Percentiles rank a stretch among this genome's conserved stretches.
phyloP scores from a whole-genome alignment of 2,888 invertebrate species.

The Pharmacophagus antenor region DNA sequence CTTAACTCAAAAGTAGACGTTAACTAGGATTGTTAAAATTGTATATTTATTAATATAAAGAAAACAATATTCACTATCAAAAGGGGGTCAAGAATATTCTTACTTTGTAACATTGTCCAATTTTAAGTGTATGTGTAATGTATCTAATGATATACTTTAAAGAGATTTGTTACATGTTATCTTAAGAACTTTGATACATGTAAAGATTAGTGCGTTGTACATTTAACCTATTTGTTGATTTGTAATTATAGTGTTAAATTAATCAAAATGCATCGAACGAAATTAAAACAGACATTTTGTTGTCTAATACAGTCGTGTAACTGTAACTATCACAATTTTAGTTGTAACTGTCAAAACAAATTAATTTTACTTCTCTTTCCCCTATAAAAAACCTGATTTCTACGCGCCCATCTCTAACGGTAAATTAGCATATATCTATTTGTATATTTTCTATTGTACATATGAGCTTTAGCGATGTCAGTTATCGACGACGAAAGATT shows the following conservation, averaged over 20 bases:
- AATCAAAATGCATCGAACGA: no score
- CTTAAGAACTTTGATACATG: conserved; percentile 28
- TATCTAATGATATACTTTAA: conserved; percentile 1
- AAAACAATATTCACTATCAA: neutral
- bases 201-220: no score
- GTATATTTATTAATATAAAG: neutral
- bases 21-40: neutral
- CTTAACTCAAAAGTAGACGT: neutral
- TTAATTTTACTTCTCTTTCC: neutral
- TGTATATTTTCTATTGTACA: conserved; percentile 22
- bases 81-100: conserved; percentile 10
- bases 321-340: neutral
- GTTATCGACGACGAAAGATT: conserved; percentile 3
- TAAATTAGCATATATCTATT: conserved; percentile 30
- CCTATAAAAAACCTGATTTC: conserved; percentile 13
- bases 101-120: neutral
- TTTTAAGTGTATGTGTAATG: neutral
- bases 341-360: neutral
- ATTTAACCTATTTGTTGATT: no score
- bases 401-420: conserved; percentile 28
- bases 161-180: conserved; percentile 7
- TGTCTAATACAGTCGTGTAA: neutral
- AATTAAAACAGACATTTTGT: no score
- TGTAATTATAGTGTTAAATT: no score
- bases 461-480: conserved; percentile 16